phyloP scores from a whole-genome alignment of 64 coral and sea anemone species.

The Orbicella faveolata region DNA sequence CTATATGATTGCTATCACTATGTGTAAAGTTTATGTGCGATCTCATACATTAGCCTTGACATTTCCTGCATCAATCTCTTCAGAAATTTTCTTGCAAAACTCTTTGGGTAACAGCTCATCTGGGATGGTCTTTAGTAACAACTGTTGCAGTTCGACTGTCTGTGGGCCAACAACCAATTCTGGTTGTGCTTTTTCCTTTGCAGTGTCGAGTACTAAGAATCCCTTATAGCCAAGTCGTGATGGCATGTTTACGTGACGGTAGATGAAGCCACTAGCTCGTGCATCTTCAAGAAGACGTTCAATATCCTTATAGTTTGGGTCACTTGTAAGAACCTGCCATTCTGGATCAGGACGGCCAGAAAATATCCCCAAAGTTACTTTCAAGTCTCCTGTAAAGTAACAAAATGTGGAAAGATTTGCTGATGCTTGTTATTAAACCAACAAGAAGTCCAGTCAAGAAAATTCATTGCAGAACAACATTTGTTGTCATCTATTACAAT shows the following conservation, averaged over 20 bases:
- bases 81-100: neutral
- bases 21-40: no score
- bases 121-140: neutral
- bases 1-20: no score
- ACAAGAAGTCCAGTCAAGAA: neutral
- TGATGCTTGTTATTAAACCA: no score
- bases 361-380: neutral
- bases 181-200: neutral
- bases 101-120: neutral
- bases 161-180: neutral
- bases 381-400: neutral
- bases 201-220: neutral
- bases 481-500: no score
- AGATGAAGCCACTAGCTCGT: neutral
- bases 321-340: neutral
- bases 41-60: no score
- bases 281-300: neutral
- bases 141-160: neutral
- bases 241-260: neutral
- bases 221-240: neutral
- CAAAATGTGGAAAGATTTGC: neutral
- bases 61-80: neutral
- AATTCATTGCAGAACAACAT: neutral
- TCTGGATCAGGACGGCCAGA: conserved; percentile 4
- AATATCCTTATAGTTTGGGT: neutral